Conservation (phyloP, 2,888 invertebrate genomes). For the Oscheius sp. region DNA sequence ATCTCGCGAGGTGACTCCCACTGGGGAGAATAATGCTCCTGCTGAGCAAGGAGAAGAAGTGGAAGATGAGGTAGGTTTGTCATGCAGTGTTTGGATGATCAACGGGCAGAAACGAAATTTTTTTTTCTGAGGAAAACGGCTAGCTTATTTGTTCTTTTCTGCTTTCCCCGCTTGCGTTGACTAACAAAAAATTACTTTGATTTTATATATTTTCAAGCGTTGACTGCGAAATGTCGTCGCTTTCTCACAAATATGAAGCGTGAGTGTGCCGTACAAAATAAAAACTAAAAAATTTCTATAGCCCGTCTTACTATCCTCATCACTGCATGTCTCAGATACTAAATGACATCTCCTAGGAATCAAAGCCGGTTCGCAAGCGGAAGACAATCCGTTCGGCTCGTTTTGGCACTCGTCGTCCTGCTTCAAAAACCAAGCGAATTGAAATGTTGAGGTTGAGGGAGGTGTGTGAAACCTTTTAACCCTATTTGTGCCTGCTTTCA, state of each 20-base stretch:
- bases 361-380: constrained; percentile 22
- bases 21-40: background rate
- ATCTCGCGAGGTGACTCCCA: constrained; percentile 13
- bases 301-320: background rate
- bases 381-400: constrained; percentile 28
- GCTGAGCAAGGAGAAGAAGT: constrained; percentile 12
- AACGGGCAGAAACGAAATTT: no score
- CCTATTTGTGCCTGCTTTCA: constrained; percentile 22
- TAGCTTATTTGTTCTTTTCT: no score
- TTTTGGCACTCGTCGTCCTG: constrained; percentile 57
- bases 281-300: background rate
- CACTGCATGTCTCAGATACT: background rate
- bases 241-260: no score
- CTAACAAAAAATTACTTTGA: no score
- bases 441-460: constrained; percentile 63
- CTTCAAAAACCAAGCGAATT: constrained; percentile 47
- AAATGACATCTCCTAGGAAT: constrained; percentile 25
- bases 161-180: no score
- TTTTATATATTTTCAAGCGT: no score
- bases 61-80: constrained; percentile 19
- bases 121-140: background rate
- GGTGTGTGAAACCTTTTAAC: constrained; percentile 30
- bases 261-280: background rate
- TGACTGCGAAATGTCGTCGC: no score
- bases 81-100: no score